Evolutionary conservation across 2,113 vertebrate species (phyloP).

Genomic region (Prochilodus magdalenae): DNA sequence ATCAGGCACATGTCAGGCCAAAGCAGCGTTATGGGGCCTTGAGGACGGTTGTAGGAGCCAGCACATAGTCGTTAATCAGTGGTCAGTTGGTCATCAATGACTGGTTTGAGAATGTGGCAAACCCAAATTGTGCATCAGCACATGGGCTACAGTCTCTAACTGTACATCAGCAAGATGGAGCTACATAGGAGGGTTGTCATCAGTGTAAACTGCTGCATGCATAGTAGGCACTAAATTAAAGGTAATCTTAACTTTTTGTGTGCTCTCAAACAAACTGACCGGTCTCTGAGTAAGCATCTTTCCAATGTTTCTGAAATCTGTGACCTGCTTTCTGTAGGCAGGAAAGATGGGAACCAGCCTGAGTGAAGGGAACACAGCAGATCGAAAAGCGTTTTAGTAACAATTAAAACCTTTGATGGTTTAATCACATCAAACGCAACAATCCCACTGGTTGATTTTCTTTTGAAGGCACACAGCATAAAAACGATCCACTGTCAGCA

Average conservation of each 20-base stretch:
- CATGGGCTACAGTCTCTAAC: too few species aligned
- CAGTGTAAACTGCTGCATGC: not conserved
- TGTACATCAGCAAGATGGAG: too few species aligned
- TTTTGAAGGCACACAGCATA: conserved; percentile 70
- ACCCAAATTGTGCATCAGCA: too few species aligned
- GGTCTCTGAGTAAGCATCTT: not conserved
- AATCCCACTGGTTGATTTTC: conserved; percentile 75
- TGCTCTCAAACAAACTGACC: not conserved
- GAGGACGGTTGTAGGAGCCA: too few species aligned
- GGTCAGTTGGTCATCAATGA: too few species aligned
- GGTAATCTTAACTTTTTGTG: not conserved
- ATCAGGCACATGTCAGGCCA: too few species aligned
- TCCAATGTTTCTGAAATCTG: not conserved
- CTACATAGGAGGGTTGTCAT: too few species aligned
- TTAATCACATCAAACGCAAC: conserved; percentile 77
- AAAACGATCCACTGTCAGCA: conserved; percentile 62
- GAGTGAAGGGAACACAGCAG: conserved; percentile 73
- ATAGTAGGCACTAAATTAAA: not conserved
- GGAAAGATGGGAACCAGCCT: conserved; percentile 64
- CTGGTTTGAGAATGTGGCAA: too few species aligned
- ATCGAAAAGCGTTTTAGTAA: conserved; percentile 78
- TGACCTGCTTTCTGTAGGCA: not conserved
- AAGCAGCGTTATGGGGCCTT: too few species aligned
- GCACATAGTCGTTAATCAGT: too few species aligned
- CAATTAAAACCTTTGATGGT: conserved; percentile 82